Base-by-base conservation (phyloP, 2,113 vertebrate species). In the Ovis aries region DNA sequence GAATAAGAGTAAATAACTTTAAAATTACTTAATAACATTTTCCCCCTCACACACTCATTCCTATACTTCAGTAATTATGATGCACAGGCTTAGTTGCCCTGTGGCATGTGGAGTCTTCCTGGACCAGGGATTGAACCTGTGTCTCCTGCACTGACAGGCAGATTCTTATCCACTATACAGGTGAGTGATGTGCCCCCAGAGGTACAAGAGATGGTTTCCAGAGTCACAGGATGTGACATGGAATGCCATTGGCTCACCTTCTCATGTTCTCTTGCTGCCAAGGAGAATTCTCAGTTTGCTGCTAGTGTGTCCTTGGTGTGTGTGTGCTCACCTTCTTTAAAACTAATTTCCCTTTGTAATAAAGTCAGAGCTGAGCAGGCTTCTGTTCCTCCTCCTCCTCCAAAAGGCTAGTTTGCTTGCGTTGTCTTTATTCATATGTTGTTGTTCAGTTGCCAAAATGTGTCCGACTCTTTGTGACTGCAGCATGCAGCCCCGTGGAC, bases 101-200 rank as follows among this genome's bases (percentile, higher is more conserved):
- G 67, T 40, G n/a, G 67, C 67, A 40, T 23, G 67, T 74, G 67
- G 19, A 74, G 67, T 74, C n/a, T 13, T 40, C 67, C 67, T 40
- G n/a, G n/a, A 36, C n/a, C 21, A 74, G 67, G 67, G 19, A 13
- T 36, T 74, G 67, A 74, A 74, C n/a, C n/a, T 5, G 23, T 23
- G n/a, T 71, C 19, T 23, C n/a, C n/a, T 40, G 67, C 3, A 13
- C 36, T 71, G n/a, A 71, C 0, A 0, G n/a, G n/a, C 19, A 23
- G 67, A 74, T 40, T 74, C 67, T 74, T 40, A 13, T 40, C 67
- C 67, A 74, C n/a, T 13, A 74, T 57, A 36, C 78, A 59, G 31
- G 78, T 40, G 45, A 64, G 33, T 2, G 11, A 21, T 78, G 33
- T 40, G 19, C 50, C n/a, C 12, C 7, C 21, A 9, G 33, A 7